Evolutionary conservation across 1,140 invertebrate species (phyloP).

Genomic region (Plutomurus gul): DNA sequence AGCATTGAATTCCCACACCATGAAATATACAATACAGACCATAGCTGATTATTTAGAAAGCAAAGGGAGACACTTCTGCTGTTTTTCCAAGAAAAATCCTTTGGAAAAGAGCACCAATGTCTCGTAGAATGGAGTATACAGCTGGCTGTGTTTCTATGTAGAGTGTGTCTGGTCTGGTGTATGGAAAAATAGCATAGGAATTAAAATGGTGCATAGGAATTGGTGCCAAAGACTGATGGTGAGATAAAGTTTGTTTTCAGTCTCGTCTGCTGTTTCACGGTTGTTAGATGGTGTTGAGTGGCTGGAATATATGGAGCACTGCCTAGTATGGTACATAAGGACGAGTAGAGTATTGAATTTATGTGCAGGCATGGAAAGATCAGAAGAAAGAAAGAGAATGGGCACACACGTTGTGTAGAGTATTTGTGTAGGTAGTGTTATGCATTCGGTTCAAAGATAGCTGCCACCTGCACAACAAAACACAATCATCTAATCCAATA

Average conservation of each 20-base stretch:
- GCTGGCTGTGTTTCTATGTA: too few relatives aligned
- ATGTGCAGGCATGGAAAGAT: neutral
- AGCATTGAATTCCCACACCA: neutral
- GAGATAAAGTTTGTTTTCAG: too few relatives aligned
- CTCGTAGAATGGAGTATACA: too few relatives aligned
- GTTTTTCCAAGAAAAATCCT: too few relatives aligned
- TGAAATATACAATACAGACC: neutral
- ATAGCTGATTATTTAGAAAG: too few relatives aligned
- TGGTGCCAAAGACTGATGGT: too few relatives aligned
- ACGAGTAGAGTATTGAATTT: neutral
- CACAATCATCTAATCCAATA: slow-evolving; percentile 17
- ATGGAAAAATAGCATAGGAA: too few relatives aligned
- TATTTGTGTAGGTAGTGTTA: neutral
- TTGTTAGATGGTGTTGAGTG: neutral
- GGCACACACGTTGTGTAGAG: neutral
- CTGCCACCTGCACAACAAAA: slow-evolving; percentile 14
- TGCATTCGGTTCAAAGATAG: neutral
- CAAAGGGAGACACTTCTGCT: too few relatives aligned
- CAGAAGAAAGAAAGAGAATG: neutral
- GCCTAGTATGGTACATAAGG: too few relatives aligned
- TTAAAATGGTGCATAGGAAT: slow-evolving; percentile 2
- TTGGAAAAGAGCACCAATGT: too few relatives aligned
- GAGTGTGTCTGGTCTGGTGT: too few relatives aligned
- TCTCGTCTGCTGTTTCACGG: neutral
- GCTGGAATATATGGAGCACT: neutral